phyloP scores from a whole-genome alignment of 2,888 invertebrate species.

The Stenolophus ochropezus region DNA sequence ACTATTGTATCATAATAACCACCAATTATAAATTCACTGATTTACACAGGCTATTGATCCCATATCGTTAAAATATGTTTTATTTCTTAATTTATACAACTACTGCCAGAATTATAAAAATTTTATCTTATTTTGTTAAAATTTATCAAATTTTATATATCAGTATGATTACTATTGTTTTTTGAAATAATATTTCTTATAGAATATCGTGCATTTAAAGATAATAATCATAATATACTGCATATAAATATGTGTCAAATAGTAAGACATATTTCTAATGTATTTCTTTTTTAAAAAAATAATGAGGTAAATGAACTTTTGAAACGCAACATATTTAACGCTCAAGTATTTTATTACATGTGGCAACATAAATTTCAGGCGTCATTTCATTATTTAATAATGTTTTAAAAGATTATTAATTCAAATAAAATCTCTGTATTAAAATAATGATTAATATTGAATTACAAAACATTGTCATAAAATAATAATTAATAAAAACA shows the following conservation, averaged over 20 bases:
- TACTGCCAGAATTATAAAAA: too few relatives aligned
- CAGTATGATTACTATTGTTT: too few relatives aligned
- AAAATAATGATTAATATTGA: background rate
- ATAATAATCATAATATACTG: too few relatives aligned
- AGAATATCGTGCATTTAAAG: too few relatives aligned
- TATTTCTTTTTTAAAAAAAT: background rate
- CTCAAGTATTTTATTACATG: background rate
- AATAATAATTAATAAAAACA: background rate
- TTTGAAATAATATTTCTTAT: too few relatives aligned
- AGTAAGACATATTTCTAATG: too few relatives aligned
- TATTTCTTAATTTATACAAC: too few relatives aligned
- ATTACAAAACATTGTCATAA: background rate
- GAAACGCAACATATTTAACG: background rate
- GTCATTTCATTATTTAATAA: background rate
- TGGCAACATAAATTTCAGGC: background rate
- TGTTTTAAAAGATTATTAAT: background rate
- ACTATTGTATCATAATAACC: background rate
- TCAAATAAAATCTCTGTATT: background rate
- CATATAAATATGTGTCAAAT: too few relatives aligned
- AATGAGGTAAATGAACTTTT: background rate
- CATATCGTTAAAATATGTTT: too few relatives aligned
- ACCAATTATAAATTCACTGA: background rate
- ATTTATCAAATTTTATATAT: too few relatives aligned
- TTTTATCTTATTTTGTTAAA: too few relatives aligned
- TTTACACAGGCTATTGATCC: background rate